phyloP scores from a whole-genome alignment of 35 echinoderm and acorn worm species.

The Stichopus chloronotus region DNA sequence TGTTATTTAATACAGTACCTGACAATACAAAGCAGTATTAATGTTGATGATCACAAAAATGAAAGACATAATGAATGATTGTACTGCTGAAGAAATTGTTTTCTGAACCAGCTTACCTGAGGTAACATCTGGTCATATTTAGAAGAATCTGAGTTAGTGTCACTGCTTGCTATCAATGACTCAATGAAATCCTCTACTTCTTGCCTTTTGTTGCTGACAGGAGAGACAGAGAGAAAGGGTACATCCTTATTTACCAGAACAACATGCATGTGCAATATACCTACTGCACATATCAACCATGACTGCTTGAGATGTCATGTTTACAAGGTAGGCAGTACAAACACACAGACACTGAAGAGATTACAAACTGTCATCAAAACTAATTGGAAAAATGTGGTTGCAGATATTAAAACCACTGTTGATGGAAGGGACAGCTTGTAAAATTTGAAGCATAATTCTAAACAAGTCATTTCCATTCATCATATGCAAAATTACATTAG shows the following conservation, averaged over 20 bases:
- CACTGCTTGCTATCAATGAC: constrained; percentile 15
- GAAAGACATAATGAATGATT: not conserved
- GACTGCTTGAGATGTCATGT: not conserved
- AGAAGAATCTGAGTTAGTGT: not conserved
- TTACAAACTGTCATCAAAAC: not conserved
- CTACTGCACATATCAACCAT: not conserved
- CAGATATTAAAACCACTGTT: not conserved
- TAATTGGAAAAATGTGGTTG: not conserved
- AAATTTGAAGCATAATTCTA: no score
- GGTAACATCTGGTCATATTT: constrained; percentile 29
- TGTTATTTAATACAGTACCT: no score
- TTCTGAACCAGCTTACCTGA: constrained; percentile 27
- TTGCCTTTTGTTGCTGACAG: constrained; percentile 60
- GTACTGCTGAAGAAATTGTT: not conserved
- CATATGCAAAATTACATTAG: no score
- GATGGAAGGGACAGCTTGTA: no score
- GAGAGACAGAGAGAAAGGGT: not conserved
- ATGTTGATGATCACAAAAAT: no score
- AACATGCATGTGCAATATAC: not conserved
- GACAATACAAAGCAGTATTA: no score
- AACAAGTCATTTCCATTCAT: no score
- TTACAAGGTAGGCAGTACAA: not conserved
- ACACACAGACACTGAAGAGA: not conserved
- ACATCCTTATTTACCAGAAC: not conserved
- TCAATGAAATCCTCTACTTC: constrained; percentile 71